These are phyloP conservation scores for Gnathonemus longibarbis DNA, from an alignment of 2,113 vertebrate genomes.

Conservation along the genomic window DNA sequence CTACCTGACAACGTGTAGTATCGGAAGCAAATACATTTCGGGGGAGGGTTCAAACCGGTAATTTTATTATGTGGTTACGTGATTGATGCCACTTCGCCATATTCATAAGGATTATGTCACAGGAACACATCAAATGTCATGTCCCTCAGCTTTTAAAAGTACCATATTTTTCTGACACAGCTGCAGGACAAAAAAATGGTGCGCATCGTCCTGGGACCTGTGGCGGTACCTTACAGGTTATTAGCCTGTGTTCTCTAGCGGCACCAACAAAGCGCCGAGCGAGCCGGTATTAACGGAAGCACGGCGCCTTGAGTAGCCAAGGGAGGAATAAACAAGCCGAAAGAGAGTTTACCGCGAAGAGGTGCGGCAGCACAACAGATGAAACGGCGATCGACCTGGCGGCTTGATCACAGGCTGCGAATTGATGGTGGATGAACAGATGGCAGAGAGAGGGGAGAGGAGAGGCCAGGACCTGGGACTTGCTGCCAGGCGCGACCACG, in stretches of 20 bases:
- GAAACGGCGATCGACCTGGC: neutral
- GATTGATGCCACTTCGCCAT: neutral
- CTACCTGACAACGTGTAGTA: neutral
- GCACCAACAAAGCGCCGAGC: neutral
- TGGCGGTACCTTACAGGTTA: neutral
- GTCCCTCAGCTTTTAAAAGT: neutral
- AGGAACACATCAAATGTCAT: neutral
- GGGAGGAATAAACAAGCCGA: neutral
- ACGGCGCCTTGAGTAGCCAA: neutral
- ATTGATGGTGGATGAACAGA: neutral
- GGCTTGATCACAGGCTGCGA: neutral
- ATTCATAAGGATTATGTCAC: neutral
- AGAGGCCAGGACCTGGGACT: neutral
- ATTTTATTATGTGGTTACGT: neutral
- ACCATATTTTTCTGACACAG: neutral
- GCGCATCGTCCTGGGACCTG: neutral
- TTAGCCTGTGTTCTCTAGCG: neutral
- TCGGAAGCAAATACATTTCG: neutral
- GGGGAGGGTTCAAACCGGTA: neutral
- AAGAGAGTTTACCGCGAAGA: neutral
- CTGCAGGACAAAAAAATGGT: neutral
- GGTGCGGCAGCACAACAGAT: neutral
- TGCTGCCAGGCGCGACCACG: neutral
- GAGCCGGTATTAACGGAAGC: neutral
- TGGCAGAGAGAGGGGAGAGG: neutral